Percentiles rank a stretch among this genome's conserved stretches.
phyloP scores from a whole-genome alignment of 2,113 vertebrate species.

The Grallaria varia region DNA sequence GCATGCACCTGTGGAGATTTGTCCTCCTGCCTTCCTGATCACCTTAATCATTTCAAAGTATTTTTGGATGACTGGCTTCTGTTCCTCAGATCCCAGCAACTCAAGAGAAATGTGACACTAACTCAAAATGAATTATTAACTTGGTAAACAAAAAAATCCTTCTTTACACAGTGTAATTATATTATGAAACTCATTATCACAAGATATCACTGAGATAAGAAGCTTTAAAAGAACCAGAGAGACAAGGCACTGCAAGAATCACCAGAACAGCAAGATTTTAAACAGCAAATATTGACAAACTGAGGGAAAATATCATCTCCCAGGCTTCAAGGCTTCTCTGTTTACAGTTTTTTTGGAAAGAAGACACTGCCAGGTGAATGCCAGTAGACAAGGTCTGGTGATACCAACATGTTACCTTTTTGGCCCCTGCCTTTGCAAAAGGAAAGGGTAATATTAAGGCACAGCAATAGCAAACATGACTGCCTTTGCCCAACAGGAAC shows the following conservation, averaged over 20 bases:
- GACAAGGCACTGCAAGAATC: background rate
- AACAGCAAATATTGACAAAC: fast-evolving
- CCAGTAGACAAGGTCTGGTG: background rate
- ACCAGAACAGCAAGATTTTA: background rate
- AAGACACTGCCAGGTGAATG: background rate
- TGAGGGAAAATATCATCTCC: background rate
- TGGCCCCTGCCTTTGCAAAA: background rate
- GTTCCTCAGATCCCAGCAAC: background rate
- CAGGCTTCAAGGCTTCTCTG: background rate
- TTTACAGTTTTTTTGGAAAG: background rate
- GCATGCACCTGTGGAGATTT: background rate
- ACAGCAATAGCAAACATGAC: background rate
- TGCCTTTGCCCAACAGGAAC: background rate
- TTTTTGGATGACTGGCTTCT: background rate
- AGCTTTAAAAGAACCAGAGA: background rate
- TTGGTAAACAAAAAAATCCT: background rate
- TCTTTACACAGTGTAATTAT: background rate
- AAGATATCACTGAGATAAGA: background rate
- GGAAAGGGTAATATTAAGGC: background rate
- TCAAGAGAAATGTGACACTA: background rate
- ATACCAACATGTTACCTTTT: background rate
- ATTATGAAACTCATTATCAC: background rate
- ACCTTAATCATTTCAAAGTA: background rate
- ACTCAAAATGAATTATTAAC: background rate
- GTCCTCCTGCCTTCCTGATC: background rate